Evolutionary conservation across 1,140 invertebrate genomes (phyloP), one percentile per base, ranked within the genome.

Genomic region (Vollenhovia emeryi): DNA sequence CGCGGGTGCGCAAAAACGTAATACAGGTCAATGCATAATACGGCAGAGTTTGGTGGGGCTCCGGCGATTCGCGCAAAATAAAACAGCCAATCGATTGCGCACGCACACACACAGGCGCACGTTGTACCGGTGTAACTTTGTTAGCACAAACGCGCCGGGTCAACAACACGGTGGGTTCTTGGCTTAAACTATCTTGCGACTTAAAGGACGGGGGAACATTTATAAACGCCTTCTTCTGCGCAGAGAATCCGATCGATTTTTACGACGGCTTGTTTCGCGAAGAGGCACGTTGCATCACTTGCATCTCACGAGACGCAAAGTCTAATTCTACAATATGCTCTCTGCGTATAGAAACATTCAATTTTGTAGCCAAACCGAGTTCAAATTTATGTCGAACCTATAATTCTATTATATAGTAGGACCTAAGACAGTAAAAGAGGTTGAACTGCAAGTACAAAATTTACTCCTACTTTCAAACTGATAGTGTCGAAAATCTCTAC

Each of bases 51-150:
- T 59, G 75, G 43, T 50, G 43, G 66, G 68, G 66, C 82, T 48
- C 57, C 59, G 52, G 13, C 43, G 62, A 84, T 60, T 86, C 62
- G 55, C 64, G 66, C 52, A 60, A 89, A 89, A 89, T 89, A 89
- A 89, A 89, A 71, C 68, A 57, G 74, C 52, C 75, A 86, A 89
- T 89, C 88, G 87, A 89, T 89, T 36, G 87, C 62, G 27, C 27
- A 30, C 69, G 66, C 50, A 27, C 24, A 71, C 24, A 45, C 6
- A 5, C 40, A 18, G 1, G 2, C 9, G 43, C 9, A 13, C n/a
- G 11, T 7, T n/a, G 24, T 13, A 21, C 15, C 27, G n/a, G 3
- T 6, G 11, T 30, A 24, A 33, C n/a, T n/a, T n/a, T n/a, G 15
- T 24, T 43, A 8, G 6, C 6, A 24, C 59, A 59, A 24, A 50